Percentiles rank a stretch among this genome's conserved stretches.
Evolutionary conservation across 2,113 vertebrate genomes (phyloP).

Genomic region (Blennius ocellaris): DNA sequence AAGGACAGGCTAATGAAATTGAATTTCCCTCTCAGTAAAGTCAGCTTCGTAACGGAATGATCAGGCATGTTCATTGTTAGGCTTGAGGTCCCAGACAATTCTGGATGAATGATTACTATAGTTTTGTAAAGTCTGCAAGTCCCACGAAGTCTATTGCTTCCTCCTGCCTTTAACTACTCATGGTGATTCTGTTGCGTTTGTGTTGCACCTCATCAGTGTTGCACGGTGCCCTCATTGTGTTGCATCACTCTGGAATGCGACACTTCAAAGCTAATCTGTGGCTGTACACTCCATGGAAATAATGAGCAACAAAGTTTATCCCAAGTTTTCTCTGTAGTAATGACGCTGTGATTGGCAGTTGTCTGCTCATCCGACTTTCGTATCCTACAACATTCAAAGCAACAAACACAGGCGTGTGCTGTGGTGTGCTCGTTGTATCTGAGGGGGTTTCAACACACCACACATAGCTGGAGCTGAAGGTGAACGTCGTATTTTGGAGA

Average conservation of each 20-base stretch:
- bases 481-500: no score
- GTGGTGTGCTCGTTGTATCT: neutral
- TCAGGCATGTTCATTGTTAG: no score
- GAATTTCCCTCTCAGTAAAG: no score
- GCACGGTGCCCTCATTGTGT: constrained; percentile 39
- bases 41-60: no score
- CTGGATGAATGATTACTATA: no score
- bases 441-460: no score
- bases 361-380: neutral
- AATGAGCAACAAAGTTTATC: constrained; percentile 34
- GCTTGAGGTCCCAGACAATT: no score
- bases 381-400: neutral
- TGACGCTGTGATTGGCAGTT: neutral
- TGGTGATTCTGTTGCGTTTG: neutral
- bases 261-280: constrained; percentile 49
- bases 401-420: neutral
- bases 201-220: neutral
- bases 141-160: neutral
- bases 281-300: constrained; percentile 6
- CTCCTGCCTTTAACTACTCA: neutral
- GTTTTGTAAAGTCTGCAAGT: neutral
- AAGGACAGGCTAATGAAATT: no score
- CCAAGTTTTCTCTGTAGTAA: constrained; percentile 23
- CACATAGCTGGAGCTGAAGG: no score
- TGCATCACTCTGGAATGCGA: constrained; percentile 60